phyloP scores from a whole-genome alignment of 2,113 vertebrate genomes.

The Nycticryphes semicollaris region DNA sequence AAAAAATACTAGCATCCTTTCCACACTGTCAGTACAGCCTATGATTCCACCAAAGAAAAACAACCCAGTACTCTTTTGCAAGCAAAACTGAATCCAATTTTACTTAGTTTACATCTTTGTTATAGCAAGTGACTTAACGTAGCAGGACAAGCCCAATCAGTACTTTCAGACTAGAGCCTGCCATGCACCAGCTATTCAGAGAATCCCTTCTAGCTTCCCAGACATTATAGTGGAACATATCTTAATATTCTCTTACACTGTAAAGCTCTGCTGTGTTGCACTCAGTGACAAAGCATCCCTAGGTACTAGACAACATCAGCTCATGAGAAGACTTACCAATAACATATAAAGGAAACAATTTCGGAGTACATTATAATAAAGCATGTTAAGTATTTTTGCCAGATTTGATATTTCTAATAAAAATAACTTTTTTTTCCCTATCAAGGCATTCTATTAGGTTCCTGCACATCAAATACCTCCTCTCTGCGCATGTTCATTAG shows the following conservation, averaged over 20 bases:
- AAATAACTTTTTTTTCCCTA: not conserved
- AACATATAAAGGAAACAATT: not conserved
- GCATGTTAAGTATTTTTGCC: not conserved
- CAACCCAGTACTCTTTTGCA: not conserved
- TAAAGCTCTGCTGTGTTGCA: not conserved
- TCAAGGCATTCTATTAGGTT: not conserved
- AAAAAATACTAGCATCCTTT: not conserved
- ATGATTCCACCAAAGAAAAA: not conserved
- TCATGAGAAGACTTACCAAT: not conserved
- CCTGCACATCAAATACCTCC: not conserved
- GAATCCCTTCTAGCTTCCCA: not conserved
- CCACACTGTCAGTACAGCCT: not conserved
- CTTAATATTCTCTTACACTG: not conserved
- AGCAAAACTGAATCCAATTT: not conserved
- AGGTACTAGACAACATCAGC: not conserved
- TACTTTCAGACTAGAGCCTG: not conserved
- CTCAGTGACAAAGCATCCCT: not conserved
- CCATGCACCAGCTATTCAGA: not conserved
- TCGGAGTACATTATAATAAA: not conserved
- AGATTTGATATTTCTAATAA: not conserved
- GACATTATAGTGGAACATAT: not conserved
- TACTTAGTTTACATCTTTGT: not conserved
- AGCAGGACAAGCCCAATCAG: not conserved
- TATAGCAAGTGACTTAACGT: not conserved
- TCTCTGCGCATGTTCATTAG: not conserved